Percentiles rank a stretch among this genome's conserved stretches.
Evolutionary conservation across 2,888 invertebrate species (phyloP).

Genomic region (Cyrtodaria siliqua): DNA sequence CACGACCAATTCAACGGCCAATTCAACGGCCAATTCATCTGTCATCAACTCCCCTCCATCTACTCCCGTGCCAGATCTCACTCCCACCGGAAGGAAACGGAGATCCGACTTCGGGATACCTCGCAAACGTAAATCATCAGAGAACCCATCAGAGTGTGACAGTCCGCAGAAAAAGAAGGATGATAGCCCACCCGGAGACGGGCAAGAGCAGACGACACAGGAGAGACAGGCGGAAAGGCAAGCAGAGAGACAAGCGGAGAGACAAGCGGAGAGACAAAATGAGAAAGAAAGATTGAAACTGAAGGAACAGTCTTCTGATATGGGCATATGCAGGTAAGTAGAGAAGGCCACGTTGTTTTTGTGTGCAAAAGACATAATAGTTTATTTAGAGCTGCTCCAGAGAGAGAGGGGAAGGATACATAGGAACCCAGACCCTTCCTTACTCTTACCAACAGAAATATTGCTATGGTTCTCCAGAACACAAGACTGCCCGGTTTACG

Average conservation of each 20-base stretch:
- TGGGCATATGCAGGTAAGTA: constrained; percentile 77
- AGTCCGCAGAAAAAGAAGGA: constrained; percentile 52
- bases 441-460: too few relatives aligned
- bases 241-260: constrained; percentile 2
- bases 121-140: constrained; percentile 54
- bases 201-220: not conserved
- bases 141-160: constrained; percentile 35
- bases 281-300: constrained; percentile 71
- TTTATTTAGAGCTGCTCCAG: too few relatives aligned
- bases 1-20: too few relatives aligned
- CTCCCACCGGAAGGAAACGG: constrained; percentile 54
- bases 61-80: constrained; percentile 38
- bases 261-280: constrained; percentile 10
- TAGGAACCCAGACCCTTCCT: too few relatives aligned
- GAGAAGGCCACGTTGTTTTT: too few relatives aligned
- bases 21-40: not conserved
- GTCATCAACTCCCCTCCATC: constrained; percentile 17
- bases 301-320: constrained; percentile 68
- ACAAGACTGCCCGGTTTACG: too few relatives aligned
- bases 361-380: too few relatives aligned
- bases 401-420: too few relatives aligned
- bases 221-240: constrained; percentile 1
- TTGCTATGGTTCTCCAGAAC: too few relatives aligned
- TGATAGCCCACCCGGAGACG: constrained; percentile 7
- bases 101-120: constrained; percentile 58